These are phyloP conservation scores for Drosophila asahinai DNA, from an alignment of 1,140 invertebrate genomes.

Conservation along the genomic window DNA sequence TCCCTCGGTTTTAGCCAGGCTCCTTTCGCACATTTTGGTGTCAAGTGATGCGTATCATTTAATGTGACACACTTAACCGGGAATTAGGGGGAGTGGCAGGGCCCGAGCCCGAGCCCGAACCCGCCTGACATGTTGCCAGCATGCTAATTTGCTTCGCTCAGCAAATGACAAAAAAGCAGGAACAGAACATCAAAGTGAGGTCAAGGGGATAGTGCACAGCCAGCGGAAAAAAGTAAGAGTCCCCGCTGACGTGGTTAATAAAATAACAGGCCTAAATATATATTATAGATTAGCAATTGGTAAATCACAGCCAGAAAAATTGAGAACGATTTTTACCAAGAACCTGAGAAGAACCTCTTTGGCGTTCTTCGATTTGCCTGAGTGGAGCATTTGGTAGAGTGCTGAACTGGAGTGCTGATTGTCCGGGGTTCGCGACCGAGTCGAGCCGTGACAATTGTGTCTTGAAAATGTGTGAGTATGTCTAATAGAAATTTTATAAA, in stretches of 20 bases:
- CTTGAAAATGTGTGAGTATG: too few species aligned
- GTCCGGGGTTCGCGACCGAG: too few species aligned
- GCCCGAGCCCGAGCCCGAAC: not conserved
- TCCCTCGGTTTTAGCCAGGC: constrained; percentile 16
- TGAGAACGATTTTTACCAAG: too few species aligned
- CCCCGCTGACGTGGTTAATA: not conserved
- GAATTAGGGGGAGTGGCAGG: constrained; percentile 7
- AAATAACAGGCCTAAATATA: not conserved
- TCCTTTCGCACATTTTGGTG: constrained; percentile 66
- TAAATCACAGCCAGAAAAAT: too few species aligned
- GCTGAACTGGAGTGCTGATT: too few species aligned
- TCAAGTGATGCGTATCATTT: constrained; percentile 82
- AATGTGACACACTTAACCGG: constrained; percentile 73
- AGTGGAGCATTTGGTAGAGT: too few species aligned
- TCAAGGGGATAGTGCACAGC: not conserved
- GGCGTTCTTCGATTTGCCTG: too few species aligned
- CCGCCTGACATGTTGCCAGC: constrained; percentile 61
- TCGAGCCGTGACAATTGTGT: too few species aligned
- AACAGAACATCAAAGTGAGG: constrained; percentile 4
- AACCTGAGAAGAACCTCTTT: too few species aligned
- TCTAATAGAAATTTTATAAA: too few species aligned
- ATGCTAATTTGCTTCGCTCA: constrained; percentile 75
- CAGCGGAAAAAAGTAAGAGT: not conserved
- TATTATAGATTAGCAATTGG: too few species aligned
- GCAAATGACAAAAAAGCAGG: constrained; percentile 56